Percentiles rank a stretch among this genome's conserved stretches.
Conservation (phyloP, 1,140 invertebrate genomes). For the Reticulitermes speratus region DNA sequence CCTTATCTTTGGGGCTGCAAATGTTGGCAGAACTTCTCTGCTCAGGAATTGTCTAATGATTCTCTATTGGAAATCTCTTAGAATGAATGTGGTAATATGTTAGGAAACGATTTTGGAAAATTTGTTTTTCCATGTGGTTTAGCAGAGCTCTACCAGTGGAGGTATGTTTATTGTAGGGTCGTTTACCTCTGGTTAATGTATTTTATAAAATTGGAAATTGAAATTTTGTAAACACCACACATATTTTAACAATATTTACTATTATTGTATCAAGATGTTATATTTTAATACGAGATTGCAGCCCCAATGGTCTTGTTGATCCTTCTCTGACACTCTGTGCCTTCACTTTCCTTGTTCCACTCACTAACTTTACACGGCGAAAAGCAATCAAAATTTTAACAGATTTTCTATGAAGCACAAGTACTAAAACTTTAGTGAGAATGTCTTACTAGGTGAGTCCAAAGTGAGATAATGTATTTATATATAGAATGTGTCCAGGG, state of each 20-base stretch:
- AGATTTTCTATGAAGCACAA: conserved; percentile 35
- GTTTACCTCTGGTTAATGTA: conserved; percentile 3
- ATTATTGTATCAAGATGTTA: conserved; percentile 15
- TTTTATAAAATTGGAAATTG: conserved; percentile 13
- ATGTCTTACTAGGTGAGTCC: conserved; percentile 30
- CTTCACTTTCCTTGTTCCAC: conserved; percentile 33
- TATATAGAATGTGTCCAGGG: conserved; percentile 29
- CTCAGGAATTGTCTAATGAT: background rate
- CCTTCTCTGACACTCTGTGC: conserved; percentile 33
- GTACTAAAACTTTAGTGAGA: conserved; percentile 35
- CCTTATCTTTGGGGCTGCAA: conserved; percentile 31
- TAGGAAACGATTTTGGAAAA: background rate
- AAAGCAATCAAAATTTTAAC: conserved; percentile 34
- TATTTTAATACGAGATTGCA: conserved; percentile 24
- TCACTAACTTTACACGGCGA: conserved; percentile 32
- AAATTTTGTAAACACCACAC: conserved; percentile 10
- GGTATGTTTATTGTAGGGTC: conserved; percentile 7
- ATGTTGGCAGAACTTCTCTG: conserved; percentile 1
- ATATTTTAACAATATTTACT: conserved; percentile 10
- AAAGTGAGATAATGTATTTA: conserved; percentile 34
- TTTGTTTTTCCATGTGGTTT: background rate
- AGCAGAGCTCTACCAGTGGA: background rate
- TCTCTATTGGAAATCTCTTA: background rate
- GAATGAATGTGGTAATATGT: background rate
- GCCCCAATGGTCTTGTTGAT: conserved; percentile 29